phyloP scores from a whole-genome alignment of 1,140 invertebrate genomes.

The Copidosoma floridanum region DNA sequence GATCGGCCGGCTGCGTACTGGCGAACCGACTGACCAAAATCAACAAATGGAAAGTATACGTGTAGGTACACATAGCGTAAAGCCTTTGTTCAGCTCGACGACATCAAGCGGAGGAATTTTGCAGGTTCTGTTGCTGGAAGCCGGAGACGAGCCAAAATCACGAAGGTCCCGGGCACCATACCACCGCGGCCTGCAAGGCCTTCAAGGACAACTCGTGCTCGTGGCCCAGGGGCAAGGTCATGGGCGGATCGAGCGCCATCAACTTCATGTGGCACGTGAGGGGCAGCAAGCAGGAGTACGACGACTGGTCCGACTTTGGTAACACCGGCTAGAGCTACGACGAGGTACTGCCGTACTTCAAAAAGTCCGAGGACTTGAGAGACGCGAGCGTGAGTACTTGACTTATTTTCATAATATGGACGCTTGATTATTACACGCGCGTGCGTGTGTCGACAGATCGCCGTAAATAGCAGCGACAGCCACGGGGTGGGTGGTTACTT shows the following conservation, averaged over 20 bases:
- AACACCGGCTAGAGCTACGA: conserved; percentile 64
- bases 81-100: no score
- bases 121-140: conserved; percentile 16
- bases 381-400: background rate
- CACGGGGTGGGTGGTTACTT: background rate
- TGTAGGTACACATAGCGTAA: background rate
- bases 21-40: conserved; percentile 11
- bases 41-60: conserved; percentile 15
- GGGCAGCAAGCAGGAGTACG: conserved; percentile 64
- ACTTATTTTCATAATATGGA: background rate
- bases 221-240: conserved; percentile 6
- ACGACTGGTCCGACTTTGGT: conserved; percentile 64
- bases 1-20: conserved; percentile 7
- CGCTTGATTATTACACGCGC: no score
- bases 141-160: conserved; percentile 8
- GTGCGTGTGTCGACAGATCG: no score
- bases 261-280: conserved; percentile 71
- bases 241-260: conserved; percentile 63
- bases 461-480: background rate
- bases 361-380: conserved; percentile 12
- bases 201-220: background rate
- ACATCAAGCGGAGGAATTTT: no score
- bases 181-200: background rate
- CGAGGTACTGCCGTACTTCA: conserved; percentile 38
- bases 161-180: background rate